These are phyloP conservation scores for Trididemnum nubilum DNA, from an alignment of 23 tunicate genomes.

Conservation along the genomic window DNA sequence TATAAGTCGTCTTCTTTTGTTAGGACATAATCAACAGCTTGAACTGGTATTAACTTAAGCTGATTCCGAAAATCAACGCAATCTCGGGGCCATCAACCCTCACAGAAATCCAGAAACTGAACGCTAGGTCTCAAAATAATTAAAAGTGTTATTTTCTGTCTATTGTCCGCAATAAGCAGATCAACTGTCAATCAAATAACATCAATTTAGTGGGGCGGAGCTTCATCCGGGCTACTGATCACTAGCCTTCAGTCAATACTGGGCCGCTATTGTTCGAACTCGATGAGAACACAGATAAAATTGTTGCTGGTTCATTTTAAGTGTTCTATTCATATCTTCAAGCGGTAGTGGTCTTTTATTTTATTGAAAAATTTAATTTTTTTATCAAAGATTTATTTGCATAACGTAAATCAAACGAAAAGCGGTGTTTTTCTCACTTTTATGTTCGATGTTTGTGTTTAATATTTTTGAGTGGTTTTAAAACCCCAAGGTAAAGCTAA, in stretches of 20 bases:
- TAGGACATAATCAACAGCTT: slow-evolving; percentile 16
- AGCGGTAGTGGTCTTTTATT: too few relatives aligned
- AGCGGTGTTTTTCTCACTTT: too few relatives aligned
- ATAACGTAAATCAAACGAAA: too few relatives aligned
- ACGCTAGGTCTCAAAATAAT: background rate
- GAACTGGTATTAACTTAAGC: background rate
- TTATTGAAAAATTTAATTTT: too few relatives aligned
- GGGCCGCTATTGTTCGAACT: background rate
- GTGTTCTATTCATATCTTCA: too few relatives aligned
- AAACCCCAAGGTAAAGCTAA: too few relatives aligned
- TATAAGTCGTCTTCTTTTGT: slow-evolving; percentile 1
- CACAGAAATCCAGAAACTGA: background rate
- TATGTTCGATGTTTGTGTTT: too few relatives aligned
- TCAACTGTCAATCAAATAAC: background rate
- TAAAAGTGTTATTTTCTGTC: background rate
- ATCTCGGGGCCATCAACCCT: background rate
- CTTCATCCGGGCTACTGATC: slow-evolving; percentile 11
- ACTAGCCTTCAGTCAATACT: background rate
- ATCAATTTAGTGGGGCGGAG: slow-evolving; percentile 10
- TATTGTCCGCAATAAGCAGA: background rate
- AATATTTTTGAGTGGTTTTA: too few relatives aligned
- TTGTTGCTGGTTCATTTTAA: too few relatives aligned
- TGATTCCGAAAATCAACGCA: background rate
- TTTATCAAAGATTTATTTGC: too few relatives aligned
- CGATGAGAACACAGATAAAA: too few relatives aligned